Percentiles rank a stretch among this genome's conserved stretches.
Conservation (phyloP, 2,113 vertebrate genomes). For the human region GRCh38 chr3:146901001-146901500, state of each 20-base stretch:
- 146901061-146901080: neutral
- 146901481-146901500: too few species aligned
- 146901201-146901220: neutral
- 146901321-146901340: neutral
- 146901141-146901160: neutral
- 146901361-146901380: neutral
- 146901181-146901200: neutral
- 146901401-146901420: neutral
- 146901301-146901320: neutral
- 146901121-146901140: neutral
- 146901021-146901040: neutral
- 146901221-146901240: neutral
- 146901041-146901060: neutral
- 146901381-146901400: neutral
- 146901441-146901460: neutral
- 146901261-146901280: neutral
- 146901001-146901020: too few species aligned
- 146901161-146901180: neutral
- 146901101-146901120: neutral
- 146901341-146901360: neutral
- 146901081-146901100: neutral
- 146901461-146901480: too few species aligned
- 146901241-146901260: neutral
- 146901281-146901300: neutral
- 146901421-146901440: neutral